Base-by-base conservation (phyloP, 1,140 invertebrate species). In the Vollenhovia emeryi region DNA sequence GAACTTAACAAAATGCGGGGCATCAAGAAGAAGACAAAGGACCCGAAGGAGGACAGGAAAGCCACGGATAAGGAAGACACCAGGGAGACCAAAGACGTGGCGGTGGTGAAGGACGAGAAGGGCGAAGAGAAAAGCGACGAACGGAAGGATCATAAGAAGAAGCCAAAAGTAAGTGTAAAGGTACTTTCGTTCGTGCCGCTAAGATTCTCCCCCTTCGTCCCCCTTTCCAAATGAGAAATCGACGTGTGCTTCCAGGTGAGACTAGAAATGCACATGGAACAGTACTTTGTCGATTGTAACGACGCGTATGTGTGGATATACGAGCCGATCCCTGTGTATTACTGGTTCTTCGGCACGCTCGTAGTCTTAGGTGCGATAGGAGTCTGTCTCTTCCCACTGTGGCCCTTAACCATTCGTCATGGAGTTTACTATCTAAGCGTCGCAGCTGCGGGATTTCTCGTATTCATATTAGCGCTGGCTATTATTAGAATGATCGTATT, bases 221-320 rank as follows among this genome's bases (percentile, higher is more conserved):
- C 4, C 3, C 43, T 55, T 43, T 3, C 3, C 7, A 40, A n/a
- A 69, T 33, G 18, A 57, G 13, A 40, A 6, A 33, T 3, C n/a
- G n/a, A 30, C 0, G 1, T 73, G 21, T 80, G 59, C n/a, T 87
- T 87, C 57, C 73, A 95, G 94, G 95, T 98, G 73, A 97, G 98
- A 55, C 94, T 99, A 15, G 98, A 99, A 94, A 99, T 99, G 98
- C 98, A 99, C 95, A 96, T 98, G 91, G 98, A 99, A 86, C 98
- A 99, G 94, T 94, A 97, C 88, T 99, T 99, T 95, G 96, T 98
- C 4, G 99, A 99, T 95, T 97, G 97, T 52, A 96, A 97, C 45
- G 98, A 99, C 95, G 98, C 99, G 3, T 99, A 99, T 95, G 99
- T 99, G 18, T 99, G 99, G 99, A 98, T 99, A 79, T 99, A 99